phyloP scores from a whole-genome alignment of 2,888 invertebrate species.

The Linyphia triangularis region DNA sequence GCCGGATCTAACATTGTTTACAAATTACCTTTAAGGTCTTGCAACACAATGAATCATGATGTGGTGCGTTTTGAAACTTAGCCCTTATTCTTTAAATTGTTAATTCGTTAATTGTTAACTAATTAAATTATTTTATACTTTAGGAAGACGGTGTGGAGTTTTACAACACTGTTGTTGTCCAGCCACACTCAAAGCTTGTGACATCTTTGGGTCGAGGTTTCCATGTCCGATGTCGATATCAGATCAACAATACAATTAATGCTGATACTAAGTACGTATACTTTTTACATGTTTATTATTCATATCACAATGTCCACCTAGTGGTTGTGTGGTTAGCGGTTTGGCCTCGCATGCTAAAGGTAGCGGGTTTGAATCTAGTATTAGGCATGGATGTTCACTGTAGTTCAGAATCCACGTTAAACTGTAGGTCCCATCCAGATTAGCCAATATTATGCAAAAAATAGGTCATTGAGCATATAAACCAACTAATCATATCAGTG shows the following conservation, averaged over 20 bases:
- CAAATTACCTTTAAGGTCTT: conserved; percentile 90
- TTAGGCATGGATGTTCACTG: too few species aligned
- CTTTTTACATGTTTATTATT: background rate
- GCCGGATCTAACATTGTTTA: conserved; percentile 85
- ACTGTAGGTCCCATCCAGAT: too few species aligned
- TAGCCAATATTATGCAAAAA: too few species aligned
- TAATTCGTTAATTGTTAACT: background rate
- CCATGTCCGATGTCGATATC: conserved; percentile 91
- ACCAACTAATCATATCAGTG: too few species aligned
- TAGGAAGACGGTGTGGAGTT: conserved; percentile 89
- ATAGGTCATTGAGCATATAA: too few species aligned
- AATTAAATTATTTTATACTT: background rate
- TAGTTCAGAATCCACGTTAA: too few species aligned
- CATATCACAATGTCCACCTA: too few species aligned
- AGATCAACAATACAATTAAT: conserved; percentile 85
- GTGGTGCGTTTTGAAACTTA: conserved; percentile 78
- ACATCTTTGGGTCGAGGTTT: conserved; percentile 94
- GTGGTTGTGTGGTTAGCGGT: too few species aligned
- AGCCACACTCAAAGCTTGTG: conserved; percentile 92
- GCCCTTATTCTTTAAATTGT: too few species aligned
- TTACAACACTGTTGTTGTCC: conserved; percentile 94
- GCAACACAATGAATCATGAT: conserved; percentile 90
- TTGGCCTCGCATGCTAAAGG: too few species aligned
- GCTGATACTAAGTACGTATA: conserved; percentile 83
- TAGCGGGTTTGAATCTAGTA: too few species aligned